Evolutionary conservation across 2,113 vertebrate genomes (phyloP).

Genomic region (Zosterops hypoxanthus): DNA sequence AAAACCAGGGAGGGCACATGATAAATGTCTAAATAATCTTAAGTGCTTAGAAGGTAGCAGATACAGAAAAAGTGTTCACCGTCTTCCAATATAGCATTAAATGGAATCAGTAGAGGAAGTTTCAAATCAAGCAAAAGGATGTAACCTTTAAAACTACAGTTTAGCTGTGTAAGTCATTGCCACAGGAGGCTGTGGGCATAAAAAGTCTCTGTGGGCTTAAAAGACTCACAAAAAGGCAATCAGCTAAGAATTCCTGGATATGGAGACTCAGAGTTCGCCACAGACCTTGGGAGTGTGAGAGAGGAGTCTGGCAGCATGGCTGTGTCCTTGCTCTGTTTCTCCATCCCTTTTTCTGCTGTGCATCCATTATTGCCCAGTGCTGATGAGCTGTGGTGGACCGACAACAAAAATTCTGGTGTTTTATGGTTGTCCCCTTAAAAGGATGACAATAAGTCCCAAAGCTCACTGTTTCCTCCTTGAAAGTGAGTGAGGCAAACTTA

Average conservation of each 20-base stretch:
- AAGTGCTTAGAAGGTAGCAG: not conserved
- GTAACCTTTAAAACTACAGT: not conserved
- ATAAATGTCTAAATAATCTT: not conserved
- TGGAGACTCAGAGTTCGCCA: not conserved
- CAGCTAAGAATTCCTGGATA: not conserved
- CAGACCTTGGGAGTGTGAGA: not conserved
- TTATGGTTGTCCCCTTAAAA: not conserved
- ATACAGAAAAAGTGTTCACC: not conserved
- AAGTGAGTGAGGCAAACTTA: slow-evolving; percentile 4
- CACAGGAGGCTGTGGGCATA: not conserved
- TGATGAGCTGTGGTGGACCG: not conserved
- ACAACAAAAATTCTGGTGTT: not conserved
- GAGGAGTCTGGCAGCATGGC: not conserved
- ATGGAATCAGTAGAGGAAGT: not conserved
- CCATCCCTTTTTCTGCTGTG: not conserved
- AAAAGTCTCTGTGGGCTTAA: not conserved
- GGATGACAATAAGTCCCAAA: not conserved
- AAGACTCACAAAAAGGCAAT: not conserved
- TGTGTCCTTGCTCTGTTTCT: not conserved
- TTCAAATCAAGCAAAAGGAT: not conserved
- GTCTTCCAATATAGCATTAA: not conserved
- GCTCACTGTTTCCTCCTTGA: not conserved
- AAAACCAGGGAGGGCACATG: not conserved
- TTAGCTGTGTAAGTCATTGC: not conserved
- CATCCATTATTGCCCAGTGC: not conserved